Evolutionary conservation across 2,113 vertebrate species (phyloP).

Genomic region (Cheilinus undulatus): DNA sequence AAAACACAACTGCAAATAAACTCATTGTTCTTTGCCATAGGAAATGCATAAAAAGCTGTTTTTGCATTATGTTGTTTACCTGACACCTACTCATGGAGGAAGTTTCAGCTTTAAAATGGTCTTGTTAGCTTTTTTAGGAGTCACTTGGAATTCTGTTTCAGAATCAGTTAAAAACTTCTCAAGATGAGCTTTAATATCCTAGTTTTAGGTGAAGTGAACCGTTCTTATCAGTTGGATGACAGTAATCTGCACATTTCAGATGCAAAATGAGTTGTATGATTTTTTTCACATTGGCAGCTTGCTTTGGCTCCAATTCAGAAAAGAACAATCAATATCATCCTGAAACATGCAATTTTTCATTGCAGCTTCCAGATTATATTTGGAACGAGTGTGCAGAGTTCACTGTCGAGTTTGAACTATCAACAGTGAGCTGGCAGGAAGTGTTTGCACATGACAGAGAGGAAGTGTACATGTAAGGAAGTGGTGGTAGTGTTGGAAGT

Average conservation of each 20-base stretch:
- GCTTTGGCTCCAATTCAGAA: background rate
- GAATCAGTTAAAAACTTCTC: too few relatives aligned
- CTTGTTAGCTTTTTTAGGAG: background rate
- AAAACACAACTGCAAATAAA: too few relatives aligned
- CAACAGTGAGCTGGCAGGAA: background rate
- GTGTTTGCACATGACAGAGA: background rate
- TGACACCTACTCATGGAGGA: too few relatives aligned
- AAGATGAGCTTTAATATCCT: too few relatives aligned
- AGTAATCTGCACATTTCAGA: background rate
- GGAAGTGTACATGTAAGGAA: conserved; percentile 27
- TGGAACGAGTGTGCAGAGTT: background rate
- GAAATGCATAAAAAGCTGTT: too few relatives aligned
- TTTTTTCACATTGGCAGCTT: background rate
- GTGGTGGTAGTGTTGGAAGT: background rate
- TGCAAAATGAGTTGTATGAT: background rate
- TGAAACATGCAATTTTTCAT: background rate
- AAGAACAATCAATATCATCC: background rate
- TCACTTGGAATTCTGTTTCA: too few relatives aligned
- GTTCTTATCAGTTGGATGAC: background rate
- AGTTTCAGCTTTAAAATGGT: too few relatives aligned
- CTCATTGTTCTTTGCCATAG: too few relatives aligned
- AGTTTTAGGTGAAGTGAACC: background rate
- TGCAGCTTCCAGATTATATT: background rate
- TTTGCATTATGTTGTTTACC: too few relatives aligned
- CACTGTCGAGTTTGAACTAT: conserved; percentile 2